Conservation (phyloP, 2,113 vertebrate genomes). For the Euleptes europaea region DNA sequence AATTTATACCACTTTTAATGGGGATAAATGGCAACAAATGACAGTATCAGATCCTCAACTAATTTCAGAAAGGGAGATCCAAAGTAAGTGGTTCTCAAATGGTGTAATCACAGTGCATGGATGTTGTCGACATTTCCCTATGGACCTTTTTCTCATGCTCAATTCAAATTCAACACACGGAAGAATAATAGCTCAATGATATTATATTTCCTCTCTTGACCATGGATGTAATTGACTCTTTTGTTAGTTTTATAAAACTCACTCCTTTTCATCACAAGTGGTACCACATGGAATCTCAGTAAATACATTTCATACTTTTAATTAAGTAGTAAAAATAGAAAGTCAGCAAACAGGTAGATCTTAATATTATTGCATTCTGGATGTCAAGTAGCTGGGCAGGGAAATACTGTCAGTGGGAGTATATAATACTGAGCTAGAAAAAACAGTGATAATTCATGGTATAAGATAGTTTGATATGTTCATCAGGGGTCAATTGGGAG, state of each 20-base stretch:
- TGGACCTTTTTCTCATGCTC: constrained; percentile 41
- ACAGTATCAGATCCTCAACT: background rate
- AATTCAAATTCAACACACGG: constrained; percentile 47
- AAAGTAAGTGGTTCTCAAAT: background rate
- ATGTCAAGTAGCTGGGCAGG: background rate
- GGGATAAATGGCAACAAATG: no score
- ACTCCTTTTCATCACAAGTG: constrained; percentile 77
- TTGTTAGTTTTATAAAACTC: constrained; percentile 48
- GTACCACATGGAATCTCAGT: constrained; percentile 59
- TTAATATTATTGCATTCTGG: constrained; percentile 16
- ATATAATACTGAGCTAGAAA: no score
- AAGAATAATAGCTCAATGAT: constrained; percentile 9
- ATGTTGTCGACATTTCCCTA: background rate
- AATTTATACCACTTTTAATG: no score
- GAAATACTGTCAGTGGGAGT: background rate
- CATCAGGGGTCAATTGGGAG: no score
- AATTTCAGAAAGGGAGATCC: background rate
- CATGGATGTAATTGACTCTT: constrained; percentile 55
- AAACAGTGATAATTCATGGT: no score
- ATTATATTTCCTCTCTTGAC: constrained; percentile 45
- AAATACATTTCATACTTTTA: constrained; percentile 66
- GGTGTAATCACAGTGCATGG: background rate
- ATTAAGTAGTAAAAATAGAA: constrained; percentile 70
- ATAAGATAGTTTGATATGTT: no score
- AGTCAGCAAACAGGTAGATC: constrained; percentile 68